Percentiles rank a stretch among this genome's conserved stretches.
Evolutionary conservation across 1,140 invertebrate genomes (phyloP).

Genomic region (Acromyrmex charruanus): DNA sequence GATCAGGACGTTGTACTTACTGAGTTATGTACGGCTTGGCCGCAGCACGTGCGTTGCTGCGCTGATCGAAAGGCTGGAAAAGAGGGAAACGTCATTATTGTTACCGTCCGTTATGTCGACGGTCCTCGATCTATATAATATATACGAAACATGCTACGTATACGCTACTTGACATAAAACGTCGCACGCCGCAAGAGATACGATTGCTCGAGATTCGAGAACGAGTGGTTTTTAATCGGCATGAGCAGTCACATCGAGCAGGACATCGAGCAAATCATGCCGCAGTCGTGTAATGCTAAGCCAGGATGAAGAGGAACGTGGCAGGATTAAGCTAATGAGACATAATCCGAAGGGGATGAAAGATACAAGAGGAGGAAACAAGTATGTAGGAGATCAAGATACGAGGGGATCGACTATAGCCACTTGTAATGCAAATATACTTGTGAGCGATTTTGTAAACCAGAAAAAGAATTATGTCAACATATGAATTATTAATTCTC

Average conservation of each 20-base stretch:
- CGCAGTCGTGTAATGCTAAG: constrained; percentile 68
- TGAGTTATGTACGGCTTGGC: constrained; percentile 91
- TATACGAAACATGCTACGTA: constrained; percentile 36
- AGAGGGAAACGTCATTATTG: constrained; percentile 45
- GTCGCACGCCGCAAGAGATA: neutral
- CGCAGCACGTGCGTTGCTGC: constrained; percentile 79
- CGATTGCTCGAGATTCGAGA: constrained; percentile 7
- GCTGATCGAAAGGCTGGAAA: constrained; percentile 85
- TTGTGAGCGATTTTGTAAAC: neutral
- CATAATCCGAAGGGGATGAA: neutral
- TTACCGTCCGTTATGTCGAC: neutral
- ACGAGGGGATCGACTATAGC: neutral
- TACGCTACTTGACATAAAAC: neutral
- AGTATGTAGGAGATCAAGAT: neutral
- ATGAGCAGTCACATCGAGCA: neutral
- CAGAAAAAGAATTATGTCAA: neutral
- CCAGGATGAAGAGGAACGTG: constrained; percentile 7
- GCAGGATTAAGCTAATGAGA: constrained; percentile 51
- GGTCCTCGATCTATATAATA: neutral
- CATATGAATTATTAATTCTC: neutral
- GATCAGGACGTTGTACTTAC: constrained; percentile 85
- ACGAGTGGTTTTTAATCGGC: neutral
- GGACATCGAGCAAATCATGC: constrained; percentile 57
- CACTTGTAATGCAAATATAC: constrained; percentile 23
- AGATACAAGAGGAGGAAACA: neutral